Evolutionary conservation across 2,113 vertebrate species (phyloP).

Genomic region (Brachyhypopomus gauderio): DNA sequence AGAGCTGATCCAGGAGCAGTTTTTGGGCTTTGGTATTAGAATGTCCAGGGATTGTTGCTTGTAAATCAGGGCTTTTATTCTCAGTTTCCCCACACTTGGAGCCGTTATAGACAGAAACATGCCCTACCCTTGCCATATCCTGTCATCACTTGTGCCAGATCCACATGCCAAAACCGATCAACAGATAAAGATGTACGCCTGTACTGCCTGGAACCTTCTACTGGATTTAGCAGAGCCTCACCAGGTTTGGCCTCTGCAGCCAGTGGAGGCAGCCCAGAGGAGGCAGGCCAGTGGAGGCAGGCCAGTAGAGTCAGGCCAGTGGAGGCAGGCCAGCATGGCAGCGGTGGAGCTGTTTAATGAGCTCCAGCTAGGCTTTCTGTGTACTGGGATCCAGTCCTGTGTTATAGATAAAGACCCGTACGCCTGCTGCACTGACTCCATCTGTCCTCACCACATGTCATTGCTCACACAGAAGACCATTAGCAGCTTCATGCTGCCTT

Average conservation of each 20-base stretch:
- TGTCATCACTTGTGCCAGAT: not conserved
- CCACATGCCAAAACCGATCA: not conserved
- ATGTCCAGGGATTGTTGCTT: not conserved
- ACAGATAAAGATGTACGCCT: not conserved
- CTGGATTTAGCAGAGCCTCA: not conserved
- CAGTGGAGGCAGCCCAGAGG: constrained; percentile 7
- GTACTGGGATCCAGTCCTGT: constrained; percentile 40
- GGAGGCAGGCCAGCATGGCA: constrained; percentile 38
- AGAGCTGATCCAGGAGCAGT: not conserved
- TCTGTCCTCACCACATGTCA: not conserved
- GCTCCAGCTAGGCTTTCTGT: constrained; percentile 33
- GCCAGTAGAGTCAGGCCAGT: constrained; percentile 5
- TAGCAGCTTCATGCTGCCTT: no score
- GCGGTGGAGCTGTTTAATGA: constrained; percentile 42
- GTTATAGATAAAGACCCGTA: constrained; percentile 31
- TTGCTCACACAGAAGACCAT: not conserved
- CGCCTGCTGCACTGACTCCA: constrained; percentile 24
- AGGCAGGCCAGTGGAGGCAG: constrained; percentile 27
- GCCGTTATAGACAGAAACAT: not conserved
- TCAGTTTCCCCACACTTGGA: not conserved
- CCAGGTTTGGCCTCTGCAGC: not conserved
- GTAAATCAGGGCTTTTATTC: not conserved
- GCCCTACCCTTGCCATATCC: not conserved
- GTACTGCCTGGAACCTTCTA: no score
- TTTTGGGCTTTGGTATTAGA: not conserved